Evolutionary conservation across 1,140 invertebrate genomes (phyloP).

Genomic region (Muscidifurax raptorellus): DNA sequence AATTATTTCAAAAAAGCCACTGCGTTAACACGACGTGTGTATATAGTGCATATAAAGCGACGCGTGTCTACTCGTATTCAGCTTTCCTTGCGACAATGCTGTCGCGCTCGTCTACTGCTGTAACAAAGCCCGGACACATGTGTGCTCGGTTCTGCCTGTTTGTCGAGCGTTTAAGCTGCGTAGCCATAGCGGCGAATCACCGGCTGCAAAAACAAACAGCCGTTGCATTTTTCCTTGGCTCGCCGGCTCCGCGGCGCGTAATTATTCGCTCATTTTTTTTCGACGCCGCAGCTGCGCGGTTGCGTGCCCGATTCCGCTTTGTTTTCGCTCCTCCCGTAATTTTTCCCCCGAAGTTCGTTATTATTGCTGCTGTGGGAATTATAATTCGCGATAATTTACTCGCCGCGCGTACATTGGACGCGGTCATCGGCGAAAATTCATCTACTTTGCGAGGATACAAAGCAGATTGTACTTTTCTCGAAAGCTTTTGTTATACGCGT

Average conservation of each 20-base stretch:
- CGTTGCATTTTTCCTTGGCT: not conserved
- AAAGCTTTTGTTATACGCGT: no score
- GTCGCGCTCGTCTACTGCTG: constrained; percentile 15
- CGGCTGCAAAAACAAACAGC: not conserved
- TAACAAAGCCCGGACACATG: constrained; percentile 25
- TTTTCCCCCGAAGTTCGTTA: not conserved
- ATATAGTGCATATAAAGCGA: no score
- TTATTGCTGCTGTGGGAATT: no score
- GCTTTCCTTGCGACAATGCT: constrained; percentile 3
- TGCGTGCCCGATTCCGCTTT: not conserved
- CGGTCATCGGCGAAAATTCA: no score
- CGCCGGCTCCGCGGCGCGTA: not conserved
- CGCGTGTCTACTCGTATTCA: constrained; percentile 12
- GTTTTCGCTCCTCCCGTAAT: not conserved
- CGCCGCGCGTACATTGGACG: no score
- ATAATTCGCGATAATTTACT: no score
- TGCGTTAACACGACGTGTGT: no score
- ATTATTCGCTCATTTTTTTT: not conserved
- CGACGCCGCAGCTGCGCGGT: not conserved
- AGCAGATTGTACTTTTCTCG: no score
- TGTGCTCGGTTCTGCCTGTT: not conserved
- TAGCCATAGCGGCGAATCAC: not conserved
- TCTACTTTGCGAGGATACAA: no score
- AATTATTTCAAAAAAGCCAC: not conserved
- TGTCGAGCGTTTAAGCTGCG: constrained; percentile 28